Base-by-base conservation (phyloP, 2,888 invertebrate species). In the Drosophila tanythrix region DNA sequence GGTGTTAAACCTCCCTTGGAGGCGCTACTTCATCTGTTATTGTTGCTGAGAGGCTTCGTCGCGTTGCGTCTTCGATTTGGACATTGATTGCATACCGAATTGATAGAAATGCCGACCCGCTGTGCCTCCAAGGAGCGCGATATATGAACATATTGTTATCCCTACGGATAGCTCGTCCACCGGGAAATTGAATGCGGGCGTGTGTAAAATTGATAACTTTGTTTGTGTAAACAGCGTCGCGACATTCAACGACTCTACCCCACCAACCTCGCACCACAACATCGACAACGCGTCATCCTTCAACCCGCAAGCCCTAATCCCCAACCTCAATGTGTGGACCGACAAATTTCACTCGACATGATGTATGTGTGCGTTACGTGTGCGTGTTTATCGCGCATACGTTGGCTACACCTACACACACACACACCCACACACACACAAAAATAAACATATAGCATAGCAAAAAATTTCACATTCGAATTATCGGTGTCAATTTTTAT, bases 11-110 rank as follows among this genome's bases (percentile, higher is more conserved):
- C 50, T 52, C 71, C 76, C 76, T 43, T 50, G 50, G 38, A 56
- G 52, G 13, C 53, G 48, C 27, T 38, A 69, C 79, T 59, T 57
- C 51, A 59, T 52, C 77, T 80, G 70, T 59, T 81, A 68, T 76
- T 76, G 74, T 78, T 74, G 74, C 77, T 74, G 75, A 73, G 80
- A 72, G 82, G 81, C 74, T 89, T 78, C 79, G 63, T 43, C 77
- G 83, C 82, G 83, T 59, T 57, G 78, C 74, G 74, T 76, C 84
- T 83, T 81, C 84, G 85, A 84, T 90, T 92, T 88, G 85, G 84
- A 91, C 89, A 90, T 83, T 91, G 91, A 90, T 92, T 91, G 91
- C 91, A 90, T 92, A 90, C 84, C 75, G 88, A 91, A 90, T 90
- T 90, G 88, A 89, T 88, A 87, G 73, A 80, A 86, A 78, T 76